A percentile compares a stretch with the other conserved stretches of the same genome.
Evolutionary conservation across 2,797 vertebrate species (phyloP).

Genomic region (Natrix natrix): DNA sequence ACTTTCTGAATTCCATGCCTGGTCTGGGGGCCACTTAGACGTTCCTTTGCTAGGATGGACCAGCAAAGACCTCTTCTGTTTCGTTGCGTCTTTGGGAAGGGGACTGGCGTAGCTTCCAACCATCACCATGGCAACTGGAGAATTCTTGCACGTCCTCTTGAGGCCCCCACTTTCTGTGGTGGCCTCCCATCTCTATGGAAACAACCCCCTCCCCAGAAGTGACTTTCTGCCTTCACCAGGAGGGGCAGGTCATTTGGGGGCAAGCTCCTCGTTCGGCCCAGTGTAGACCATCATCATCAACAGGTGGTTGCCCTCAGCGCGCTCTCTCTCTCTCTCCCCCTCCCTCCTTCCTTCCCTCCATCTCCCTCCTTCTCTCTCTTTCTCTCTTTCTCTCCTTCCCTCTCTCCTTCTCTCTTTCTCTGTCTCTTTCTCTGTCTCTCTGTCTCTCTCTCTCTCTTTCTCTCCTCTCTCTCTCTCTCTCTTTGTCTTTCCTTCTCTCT

Average conservation of each 20-base stretch:
- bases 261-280: neutral
- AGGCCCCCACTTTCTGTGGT: neutral
- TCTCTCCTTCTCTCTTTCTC: no score
- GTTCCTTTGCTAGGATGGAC: neutral
- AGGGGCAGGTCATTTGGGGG: neutral
- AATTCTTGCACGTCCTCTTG: neutral
- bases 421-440: no score
- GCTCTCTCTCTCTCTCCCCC: no score
- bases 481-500: no score
- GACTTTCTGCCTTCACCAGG: neutral
- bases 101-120: neutral
- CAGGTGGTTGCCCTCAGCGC: neutral
- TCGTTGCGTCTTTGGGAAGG: neutral
- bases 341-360: no score
- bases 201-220: neutral
- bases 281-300: neutral
- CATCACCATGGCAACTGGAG: neutral
- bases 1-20: neutral
- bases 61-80: neutral
- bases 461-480: no score
- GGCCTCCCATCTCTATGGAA: neutral
- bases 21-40: neutral
- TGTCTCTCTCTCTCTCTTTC: no score
- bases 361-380: no score
- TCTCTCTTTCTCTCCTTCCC: no score